Percentiles rank a stretch among this genome's conserved stretches.
Conservation (phyloP, 2,888 invertebrate species). For the Aspidiotus destructor region DNA sequence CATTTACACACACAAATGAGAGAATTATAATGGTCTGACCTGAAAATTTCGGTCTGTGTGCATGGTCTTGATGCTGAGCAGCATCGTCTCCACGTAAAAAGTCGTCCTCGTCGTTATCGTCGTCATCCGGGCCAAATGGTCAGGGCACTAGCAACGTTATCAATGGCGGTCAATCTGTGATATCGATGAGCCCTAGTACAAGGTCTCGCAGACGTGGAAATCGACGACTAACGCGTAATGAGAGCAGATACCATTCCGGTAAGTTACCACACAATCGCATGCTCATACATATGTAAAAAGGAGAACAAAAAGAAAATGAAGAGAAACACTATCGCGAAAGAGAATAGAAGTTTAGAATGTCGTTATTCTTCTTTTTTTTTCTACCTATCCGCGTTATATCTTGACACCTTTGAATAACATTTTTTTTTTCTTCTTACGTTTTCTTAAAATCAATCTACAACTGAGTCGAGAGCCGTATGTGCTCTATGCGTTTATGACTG, state of each 20-base stretch:
- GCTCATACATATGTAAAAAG: constrained; percentile 3
- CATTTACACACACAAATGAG: no score
- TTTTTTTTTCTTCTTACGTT: no score
- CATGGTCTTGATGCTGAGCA: constrained; percentile 28
- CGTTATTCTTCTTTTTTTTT: no score
- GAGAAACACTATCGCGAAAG: no score
- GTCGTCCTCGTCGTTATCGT: not conserved
- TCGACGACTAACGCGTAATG: constrained; percentile 81
- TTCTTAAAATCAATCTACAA: no score
- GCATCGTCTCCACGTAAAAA: constrained; percentile 24
- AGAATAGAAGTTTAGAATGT: no score
- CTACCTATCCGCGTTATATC: no score
- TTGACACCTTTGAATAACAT: no score
- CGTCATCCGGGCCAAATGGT: constrained; percentile 3
- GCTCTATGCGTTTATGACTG: not conserved
- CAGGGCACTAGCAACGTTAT: constrained; percentile 6
- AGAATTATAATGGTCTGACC: not conserved
- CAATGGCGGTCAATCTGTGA: constrained; percentile 23
- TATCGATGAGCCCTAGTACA: constrained; percentile 40
- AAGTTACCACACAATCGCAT: constrained; percentile 44
- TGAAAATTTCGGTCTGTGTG: constrained; percentile 12
- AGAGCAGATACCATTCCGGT: constrained; percentile 94
- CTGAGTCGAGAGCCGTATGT: no score
- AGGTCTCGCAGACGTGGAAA: constrained; percentile 66
- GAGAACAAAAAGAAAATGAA: no score